These are phyloP conservation scores for Scytalopus superciliaris DNA, from an alignment of 2,113 vertebrate genomes.

Conservation along the genomic window DNA sequence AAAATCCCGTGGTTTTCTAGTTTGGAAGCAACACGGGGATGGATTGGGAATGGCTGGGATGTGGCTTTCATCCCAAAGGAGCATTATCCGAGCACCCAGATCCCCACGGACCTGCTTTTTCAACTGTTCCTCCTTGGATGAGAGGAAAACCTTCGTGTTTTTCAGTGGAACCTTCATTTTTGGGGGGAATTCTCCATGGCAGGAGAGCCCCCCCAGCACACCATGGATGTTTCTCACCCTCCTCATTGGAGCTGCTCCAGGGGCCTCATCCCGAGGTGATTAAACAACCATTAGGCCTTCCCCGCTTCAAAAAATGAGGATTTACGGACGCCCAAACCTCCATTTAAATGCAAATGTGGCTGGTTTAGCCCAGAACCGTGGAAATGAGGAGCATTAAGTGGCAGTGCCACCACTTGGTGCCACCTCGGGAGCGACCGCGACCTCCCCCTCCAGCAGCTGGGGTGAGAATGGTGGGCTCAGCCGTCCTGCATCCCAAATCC, in stretches of 20 bases:
- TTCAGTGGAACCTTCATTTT: accelerated
- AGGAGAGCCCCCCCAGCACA: background rate
- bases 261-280: constrained; percentile 63
- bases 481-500: background rate
- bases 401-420: background rate
- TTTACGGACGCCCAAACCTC: constrained; percentile 71
- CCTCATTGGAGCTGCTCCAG: background rate
- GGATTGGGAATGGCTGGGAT: background rate
- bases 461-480: accelerated
- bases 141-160: accelerated
- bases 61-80: background rate
- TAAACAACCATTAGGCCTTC: constrained; percentile 68
- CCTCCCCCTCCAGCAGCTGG: background rate
- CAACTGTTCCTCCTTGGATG: accelerated
- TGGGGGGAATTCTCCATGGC: background rate
- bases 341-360: constrained; percentile 79
- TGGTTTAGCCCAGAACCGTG: constrained; percentile 19
- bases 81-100: accelerated
- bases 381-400: constrained; percentile 40
- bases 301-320: constrained; percentile 59
- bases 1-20: background rate
- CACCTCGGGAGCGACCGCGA: background rate
- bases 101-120: accelerated
- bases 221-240: accelerated
- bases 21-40: accelerated